Percentiles rank a stretch among this genome's conserved stretches.
phyloP scores from a whole-genome alignment of 2,797 vertebrate genomes.

The Manis crassicaudata region DNA sequence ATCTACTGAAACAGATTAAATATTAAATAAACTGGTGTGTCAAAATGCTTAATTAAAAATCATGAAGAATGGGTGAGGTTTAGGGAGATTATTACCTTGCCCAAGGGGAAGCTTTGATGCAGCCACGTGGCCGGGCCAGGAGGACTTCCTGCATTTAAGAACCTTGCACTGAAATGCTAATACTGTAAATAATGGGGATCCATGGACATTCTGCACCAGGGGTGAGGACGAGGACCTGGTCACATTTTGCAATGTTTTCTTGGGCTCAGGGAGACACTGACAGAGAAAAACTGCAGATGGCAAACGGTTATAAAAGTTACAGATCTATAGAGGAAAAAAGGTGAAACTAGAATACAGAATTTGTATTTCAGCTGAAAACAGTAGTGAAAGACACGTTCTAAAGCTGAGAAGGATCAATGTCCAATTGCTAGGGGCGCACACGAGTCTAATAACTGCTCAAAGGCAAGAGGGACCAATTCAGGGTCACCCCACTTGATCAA shows the following conservation, averaged over 20 bases:
- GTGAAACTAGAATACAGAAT: neutral
- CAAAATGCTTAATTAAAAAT: neutral
- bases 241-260: neutral
- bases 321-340: neutral
- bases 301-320: neutral
- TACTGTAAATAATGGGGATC: neutral
- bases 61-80: neutral
- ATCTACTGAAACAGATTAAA: neutral
- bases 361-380: conserved; percentile 43
- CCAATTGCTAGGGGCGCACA: neutral
- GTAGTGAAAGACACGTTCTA: neutral
- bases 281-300: neutral
- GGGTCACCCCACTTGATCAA: neutral
- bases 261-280: neutral
- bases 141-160: neutral
- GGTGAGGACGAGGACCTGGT: neutral
- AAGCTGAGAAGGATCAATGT: neutral
- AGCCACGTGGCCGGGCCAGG: rapidly evolving
- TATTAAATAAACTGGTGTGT: neutral
- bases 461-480: neutral
- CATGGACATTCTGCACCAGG: neutral
- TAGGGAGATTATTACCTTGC: neutral
- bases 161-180: neutral
- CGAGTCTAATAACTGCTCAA: neutral
- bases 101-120: neutral